A percentile compares a stretch with the other conserved stretches of the same genome.
Evolutionary conservation across 2,797 vertebrate species (phyloP).

Genomic region (Forpus xanthops): DNA sequence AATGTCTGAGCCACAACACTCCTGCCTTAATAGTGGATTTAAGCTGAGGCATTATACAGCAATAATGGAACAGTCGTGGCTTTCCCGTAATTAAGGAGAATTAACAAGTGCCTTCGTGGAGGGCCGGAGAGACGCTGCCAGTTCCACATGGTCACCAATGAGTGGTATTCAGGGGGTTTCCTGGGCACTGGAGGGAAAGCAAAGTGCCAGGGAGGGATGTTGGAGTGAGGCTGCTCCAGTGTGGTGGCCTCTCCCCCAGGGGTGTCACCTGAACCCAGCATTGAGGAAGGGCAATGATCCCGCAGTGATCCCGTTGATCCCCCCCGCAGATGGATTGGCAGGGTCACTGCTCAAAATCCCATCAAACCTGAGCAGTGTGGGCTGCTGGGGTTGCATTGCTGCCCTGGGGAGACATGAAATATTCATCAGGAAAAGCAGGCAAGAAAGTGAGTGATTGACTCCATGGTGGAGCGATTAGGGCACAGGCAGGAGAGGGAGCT

Average conservation of each 20-base stretch:
- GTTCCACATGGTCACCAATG: accelerated
- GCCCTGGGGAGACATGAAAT: not conserved
- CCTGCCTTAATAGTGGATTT: constrained; percentile 25
- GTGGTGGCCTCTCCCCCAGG: accelerated
- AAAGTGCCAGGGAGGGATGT: not conserved
- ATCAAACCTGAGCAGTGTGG: accelerated
- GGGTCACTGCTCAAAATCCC: not conserved
- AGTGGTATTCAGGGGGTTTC: not conserved
- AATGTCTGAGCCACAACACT: constrained; percentile 5
- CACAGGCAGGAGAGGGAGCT: accelerated
- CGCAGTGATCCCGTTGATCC: accelerated
- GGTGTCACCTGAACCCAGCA: accelerated
- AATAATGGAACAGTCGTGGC: not conserved
- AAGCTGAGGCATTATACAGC: not conserved
- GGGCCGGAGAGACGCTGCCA: not conserved
- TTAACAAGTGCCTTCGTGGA: not conserved
- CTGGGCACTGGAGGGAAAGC: not conserved
- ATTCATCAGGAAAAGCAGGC: accelerated
- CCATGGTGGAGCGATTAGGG: accelerated
- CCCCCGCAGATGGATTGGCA: accelerated
- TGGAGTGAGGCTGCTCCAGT: not conserved
- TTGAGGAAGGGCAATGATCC: accelerated
- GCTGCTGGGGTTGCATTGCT: accelerated
- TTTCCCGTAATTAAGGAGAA: constrained; percentile 33
- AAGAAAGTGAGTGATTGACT: not conserved